These are phyloP conservation scores for Pristionchus entomophagus DNA, from an alignment of 2,888 invertebrate species.

Conservation along the genomic window DNA sequence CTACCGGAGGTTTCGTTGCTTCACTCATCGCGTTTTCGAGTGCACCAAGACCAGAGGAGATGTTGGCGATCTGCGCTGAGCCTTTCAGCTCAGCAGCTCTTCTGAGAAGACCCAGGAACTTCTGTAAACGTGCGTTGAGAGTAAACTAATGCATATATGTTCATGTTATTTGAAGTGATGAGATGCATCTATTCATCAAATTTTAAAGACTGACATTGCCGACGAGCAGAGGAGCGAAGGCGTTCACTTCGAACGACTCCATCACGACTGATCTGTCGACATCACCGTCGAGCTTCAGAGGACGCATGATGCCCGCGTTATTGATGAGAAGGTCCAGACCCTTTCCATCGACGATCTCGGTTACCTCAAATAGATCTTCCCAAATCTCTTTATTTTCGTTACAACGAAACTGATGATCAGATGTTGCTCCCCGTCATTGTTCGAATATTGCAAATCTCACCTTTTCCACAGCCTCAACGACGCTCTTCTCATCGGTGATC, in stretches of 20 bases:
- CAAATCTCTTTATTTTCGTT: too few relatives aligned
- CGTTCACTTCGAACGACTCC: constrained; percentile 31
- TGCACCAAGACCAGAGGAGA: not conserved
- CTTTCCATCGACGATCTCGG: not conserved
- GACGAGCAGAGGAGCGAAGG: not conserved
- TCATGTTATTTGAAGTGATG: not conserved
- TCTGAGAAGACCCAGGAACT: constrained; percentile 27
- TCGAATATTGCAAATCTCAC: not conserved
- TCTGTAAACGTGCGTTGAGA: not conserved
- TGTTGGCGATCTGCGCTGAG: constrained; percentile 2
- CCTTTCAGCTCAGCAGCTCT: not conserved
- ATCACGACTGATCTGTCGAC: not conserved
- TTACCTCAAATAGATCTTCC: not conserved
- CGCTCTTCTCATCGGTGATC: not conserved
- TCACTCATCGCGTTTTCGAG: not conserved
- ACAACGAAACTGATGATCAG: too few relatives aligned
- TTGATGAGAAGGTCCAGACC: constrained; percentile 24
- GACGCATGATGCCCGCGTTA: constrained; percentile 1
- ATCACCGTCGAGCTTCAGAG: not conserved
- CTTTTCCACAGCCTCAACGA: not conserved
- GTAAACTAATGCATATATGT: too few relatives aligned
- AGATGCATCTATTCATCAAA: not conserved
- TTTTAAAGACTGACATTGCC: not conserved
- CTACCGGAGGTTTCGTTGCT: not conserved
- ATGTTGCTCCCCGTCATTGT: too few relatives aligned